These are phyloP conservation scores for Rhinolophus sinicus DNA, from an alignment of 2,113 vertebrate genomes.

Conservation along the genomic window DNA sequence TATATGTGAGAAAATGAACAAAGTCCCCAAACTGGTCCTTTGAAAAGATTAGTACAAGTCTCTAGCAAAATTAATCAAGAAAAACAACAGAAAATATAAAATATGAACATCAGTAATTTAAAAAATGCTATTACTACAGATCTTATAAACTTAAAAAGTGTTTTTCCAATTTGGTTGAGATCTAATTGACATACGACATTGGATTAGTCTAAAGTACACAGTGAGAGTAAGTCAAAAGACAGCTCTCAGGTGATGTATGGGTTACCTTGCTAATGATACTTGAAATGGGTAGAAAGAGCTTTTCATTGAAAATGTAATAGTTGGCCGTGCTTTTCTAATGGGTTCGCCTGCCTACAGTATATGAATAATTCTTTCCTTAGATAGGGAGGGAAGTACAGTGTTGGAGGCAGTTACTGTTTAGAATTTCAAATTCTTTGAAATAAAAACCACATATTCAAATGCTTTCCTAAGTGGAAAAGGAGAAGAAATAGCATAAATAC, in stretches of 20 bases:
- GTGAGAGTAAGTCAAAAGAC: not conserved
- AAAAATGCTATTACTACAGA: no score
- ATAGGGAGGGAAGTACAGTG: not conserved
- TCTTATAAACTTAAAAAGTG: no score
- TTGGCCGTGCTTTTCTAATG: not conserved
- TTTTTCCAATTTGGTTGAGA: no score
- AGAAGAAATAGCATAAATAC: conserved; percentile 1
- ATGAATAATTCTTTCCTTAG: conserved; percentile 55
- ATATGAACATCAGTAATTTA: no score
- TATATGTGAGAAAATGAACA: no score
- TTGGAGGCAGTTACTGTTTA: conserved; percentile 25
- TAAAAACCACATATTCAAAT: conserved; percentile 3
- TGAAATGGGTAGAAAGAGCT: not conserved
- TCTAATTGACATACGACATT: no score
- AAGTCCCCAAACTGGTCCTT: no score
- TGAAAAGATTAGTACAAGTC: no score
- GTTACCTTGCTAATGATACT: not conserved
- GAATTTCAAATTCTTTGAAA: conserved; percentile 53
- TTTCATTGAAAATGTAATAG: not conserved
- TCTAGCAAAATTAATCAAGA: no score
- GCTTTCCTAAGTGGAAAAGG: conserved; percentile 16
- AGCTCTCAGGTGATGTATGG: not conserved
- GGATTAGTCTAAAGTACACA: no score
- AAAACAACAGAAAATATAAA: no score
- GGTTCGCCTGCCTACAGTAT: not conserved